Percentiles rank a stretch among this genome's conserved stretches.
Evolutionary conservation across 2,113 vertebrate species (phyloP).

Genomic region (Salvelinus sp.): DNA sequence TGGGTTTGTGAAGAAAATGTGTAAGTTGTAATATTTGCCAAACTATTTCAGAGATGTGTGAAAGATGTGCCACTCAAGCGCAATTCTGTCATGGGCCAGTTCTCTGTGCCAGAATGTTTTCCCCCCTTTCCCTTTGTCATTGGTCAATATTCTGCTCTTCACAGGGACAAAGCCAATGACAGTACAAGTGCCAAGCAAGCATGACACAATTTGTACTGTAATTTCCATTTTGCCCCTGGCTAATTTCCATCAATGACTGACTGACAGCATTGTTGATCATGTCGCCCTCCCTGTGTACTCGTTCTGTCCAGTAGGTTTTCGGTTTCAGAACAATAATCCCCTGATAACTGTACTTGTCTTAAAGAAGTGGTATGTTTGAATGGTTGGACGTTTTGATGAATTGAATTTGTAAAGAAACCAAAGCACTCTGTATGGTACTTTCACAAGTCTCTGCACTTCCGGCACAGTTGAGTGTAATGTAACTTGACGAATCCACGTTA

Average conservation of each 20-base stretch:
- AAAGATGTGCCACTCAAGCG: constrained; percentile 5
- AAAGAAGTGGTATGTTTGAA: constrained; percentile 43
- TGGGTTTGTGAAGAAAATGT: not conserved
- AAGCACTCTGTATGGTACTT: constrained; percentile 70
- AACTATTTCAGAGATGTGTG: not conserved
- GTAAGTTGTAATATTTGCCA: not conserved
- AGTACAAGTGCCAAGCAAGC: constrained; percentile 77
- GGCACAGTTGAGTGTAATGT: constrained; percentile 47
- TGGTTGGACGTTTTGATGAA: constrained; percentile 26
- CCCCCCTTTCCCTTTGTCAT: constrained; percentile 43
- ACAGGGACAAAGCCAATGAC: constrained; percentile 69
- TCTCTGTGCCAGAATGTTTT: constrained; percentile 52
- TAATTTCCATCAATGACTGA: constrained; percentile 74
- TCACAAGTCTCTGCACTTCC: constrained; percentile 63
- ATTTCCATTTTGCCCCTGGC: constrained; percentile 77
- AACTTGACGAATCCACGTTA: constrained; percentile 30
- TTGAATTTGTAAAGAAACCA: constrained; percentile 52
- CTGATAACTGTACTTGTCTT: constrained; percentile 60
- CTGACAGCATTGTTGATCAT: constrained; percentile 65
- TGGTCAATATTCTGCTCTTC: constrained; percentile 66
- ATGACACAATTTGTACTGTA: constrained; percentile 72
- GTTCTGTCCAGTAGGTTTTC: constrained; percentile 24
- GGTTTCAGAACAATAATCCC: constrained; percentile 28
- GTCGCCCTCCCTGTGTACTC: constrained; percentile 39
- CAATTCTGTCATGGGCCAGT: constrained; percentile 40